phyloP scores from a whole-genome alignment of 2,797 vertebrate genomes.

The Poeciliopsis infans region DNA sequence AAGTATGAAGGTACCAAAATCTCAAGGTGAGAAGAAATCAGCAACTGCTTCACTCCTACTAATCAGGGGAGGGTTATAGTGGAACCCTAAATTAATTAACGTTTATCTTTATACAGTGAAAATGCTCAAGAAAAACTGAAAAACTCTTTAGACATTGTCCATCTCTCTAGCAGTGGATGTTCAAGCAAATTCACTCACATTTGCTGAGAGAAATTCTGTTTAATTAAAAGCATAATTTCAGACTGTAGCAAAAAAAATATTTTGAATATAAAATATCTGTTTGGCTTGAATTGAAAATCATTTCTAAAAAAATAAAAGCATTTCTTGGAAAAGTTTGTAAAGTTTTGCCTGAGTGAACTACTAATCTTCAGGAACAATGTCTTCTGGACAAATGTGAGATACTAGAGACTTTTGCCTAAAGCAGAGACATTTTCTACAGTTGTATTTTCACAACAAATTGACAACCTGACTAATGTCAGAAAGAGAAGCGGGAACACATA shows the following conservation, averaged over 20 bases:
- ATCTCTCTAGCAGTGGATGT: not conserved
- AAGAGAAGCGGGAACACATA: not conserved
- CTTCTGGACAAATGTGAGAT: not conserved
- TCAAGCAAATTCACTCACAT: not conserved
- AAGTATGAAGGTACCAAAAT: not conserved
- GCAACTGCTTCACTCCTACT: not conserved
- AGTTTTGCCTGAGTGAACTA: not conserved
- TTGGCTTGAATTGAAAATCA: not conserved
- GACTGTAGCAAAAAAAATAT: no score
- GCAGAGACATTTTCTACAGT: not conserved
- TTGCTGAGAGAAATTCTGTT: not conserved
- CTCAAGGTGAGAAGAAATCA: not conserved
- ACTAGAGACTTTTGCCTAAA: not conserved
- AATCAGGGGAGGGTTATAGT: not conserved
- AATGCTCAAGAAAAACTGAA: not conserved
- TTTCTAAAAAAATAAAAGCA: not conserved
- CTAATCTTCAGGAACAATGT: not conserved
- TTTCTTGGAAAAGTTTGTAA: not conserved
- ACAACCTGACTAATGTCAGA: no score
- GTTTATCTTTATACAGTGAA: not conserved
- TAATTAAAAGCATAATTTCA: not conserved
- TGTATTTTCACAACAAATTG: not conserved
- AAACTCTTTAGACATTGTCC: not conserved
- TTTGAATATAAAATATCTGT: not conserved
- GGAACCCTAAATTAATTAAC: not conserved